Base-by-base conservation (phyloP, 2,113 vertebrate genomes). In the Tinamus guttatus region DNA sequence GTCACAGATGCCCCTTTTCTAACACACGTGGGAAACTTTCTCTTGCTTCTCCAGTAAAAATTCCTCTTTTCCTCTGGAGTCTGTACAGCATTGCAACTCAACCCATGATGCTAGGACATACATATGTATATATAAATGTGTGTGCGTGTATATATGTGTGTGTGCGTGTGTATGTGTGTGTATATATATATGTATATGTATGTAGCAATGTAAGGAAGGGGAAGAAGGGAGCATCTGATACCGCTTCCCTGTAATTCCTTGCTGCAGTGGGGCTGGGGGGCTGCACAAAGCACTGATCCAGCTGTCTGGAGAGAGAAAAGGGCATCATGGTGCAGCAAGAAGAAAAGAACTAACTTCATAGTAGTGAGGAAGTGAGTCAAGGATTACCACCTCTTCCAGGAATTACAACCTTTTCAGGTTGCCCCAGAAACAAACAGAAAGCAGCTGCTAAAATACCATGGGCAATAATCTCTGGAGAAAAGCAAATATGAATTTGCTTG, bases 321-420 rank as follows among this genome's bases (percentile, higher is more conserved):
- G 6, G 12, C 40, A 22, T 32, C 0, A 0, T 0, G 0, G 2
- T 28, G 54, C 11, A 0, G 77, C 49, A 41, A 27, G 71, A 70
- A 67, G 49, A 30, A 22, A 8, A 19, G 34, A 43, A 71, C 2
- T 17, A 75, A 45, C 45, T 74, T 11, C 1, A 28, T 17, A 28
- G 12, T 2, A 64, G 9, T 17, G 69, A 64, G 32, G 47, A 22
- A 32, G 12, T 2, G 3, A 36, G 40, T 21, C 24, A 10, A 2
- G 16, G 63, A 32, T 69, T 64, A 8, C 2, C 27, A 6, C 73
- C 47, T 25, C 20, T 14, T 5, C 75, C 24, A 12, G 1, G 16
- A 67, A 32, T 69, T 64, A 8, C 2, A n/a, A 5, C 73, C 47
- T 27, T 22, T 14, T 6, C 75, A 6, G 8, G 7, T 43, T 64